Evolutionary conservation across 2,888 invertebrate species (phyloP), one percentile per base, ranked within the genome.

Genomic region (Temnothorax unifasciatus): DNA sequence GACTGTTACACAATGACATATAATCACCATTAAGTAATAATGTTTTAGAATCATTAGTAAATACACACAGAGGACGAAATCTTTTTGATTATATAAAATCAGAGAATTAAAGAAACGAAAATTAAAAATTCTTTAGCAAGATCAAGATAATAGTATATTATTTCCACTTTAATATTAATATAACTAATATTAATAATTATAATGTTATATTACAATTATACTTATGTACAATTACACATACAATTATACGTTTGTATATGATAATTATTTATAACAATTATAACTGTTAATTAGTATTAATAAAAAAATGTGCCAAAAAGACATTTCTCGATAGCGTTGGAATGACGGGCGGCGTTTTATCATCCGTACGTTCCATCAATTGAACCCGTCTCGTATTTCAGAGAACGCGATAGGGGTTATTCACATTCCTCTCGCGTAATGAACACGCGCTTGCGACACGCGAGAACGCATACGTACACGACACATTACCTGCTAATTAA

Each of bases 401-500:
- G 15, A 77, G 54, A 77, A 77, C 15, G 68, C n/a, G 68, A 68
- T 57, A 54, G 57, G n/a, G 57, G 54, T 81, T 81, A 61, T 81
- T 81, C 71, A 38, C 59, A 81, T 81, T 81, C 47, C 13, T 61
- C 18, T 25, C 59, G 13, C 59, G 59, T 50, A 81, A 71, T 71
- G 50, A 69, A 61, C 21, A 79, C 59, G 59, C 71, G 50, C 38
- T 69, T 59, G 47, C 69, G 38, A 71, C 59, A 61, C 47, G 50
- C 59, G 79, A 47, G 69, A 68, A 21, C 34, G 34, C 34, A 54
- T 44, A 54, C 0, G 52, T 52, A 54, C n/a, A n/a, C 18, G n/a
- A 21, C 1, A 47, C 57, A 38, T 81, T 61, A 81, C 59, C 71
- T 61, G 69, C 13, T 25, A 47, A 81, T 81, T 79, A 71, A 71